A percentile compares a stretch with the other conserved stretches of the same genome.
Conservation (phyloP, 2,797 vertebrate species). For the Artibeus jamaicensis region DNA sequence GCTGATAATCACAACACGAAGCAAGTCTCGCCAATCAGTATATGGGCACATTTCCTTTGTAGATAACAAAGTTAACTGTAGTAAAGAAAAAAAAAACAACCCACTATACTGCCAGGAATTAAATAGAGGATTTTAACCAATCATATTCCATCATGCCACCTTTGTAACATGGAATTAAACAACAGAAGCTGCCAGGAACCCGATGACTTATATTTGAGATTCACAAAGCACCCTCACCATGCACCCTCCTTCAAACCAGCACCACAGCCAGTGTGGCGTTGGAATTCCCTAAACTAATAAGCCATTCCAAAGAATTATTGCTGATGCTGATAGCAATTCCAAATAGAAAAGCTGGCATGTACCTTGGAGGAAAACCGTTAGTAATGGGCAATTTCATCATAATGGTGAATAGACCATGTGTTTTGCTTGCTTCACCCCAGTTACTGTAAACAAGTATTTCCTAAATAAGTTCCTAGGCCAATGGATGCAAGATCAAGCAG, state of each 20-base stretch:
- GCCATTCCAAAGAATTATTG: slow-evolving; percentile 71
- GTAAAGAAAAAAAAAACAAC: neutral
- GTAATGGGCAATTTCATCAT: neutral
- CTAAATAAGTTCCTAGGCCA: neutral
- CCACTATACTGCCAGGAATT: slow-evolving; percentile 61
- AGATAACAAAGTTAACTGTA: slow-evolving; percentile 50
- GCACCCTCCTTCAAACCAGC: neutral
- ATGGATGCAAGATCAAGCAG: neutral
- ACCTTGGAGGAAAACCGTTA: slow-evolving; percentile 56
- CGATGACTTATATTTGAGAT: slow-evolving; percentile 8
- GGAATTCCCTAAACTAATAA: slow-evolving; percentile 69
- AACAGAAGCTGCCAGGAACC: neutral
- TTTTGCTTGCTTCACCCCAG: too few relatives aligned
- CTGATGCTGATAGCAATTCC: slow-evolving; percentile 64
- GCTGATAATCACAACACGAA: neutral
- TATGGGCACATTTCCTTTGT: neutral
- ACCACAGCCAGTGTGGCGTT: neutral
- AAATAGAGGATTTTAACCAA: slow-evolving; percentile 61
- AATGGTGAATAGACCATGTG: neutral
- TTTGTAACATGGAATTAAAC: slow-evolving; percentile 59
- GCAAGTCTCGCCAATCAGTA: slow-evolving; percentile 14
- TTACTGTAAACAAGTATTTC: slow-evolving; percentile 11
- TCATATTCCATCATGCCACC: neutral
- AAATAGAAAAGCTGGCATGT: slow-evolving; percentile 58
- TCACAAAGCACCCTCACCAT: neutral